A percentile compares a stretch with the other conserved stretches of the same genome.
These are phyloP conservation scores for Neoniphon sammara DNA, from an alignment of 2,797 vertebrate species.

Conservation along the genomic window DNA sequence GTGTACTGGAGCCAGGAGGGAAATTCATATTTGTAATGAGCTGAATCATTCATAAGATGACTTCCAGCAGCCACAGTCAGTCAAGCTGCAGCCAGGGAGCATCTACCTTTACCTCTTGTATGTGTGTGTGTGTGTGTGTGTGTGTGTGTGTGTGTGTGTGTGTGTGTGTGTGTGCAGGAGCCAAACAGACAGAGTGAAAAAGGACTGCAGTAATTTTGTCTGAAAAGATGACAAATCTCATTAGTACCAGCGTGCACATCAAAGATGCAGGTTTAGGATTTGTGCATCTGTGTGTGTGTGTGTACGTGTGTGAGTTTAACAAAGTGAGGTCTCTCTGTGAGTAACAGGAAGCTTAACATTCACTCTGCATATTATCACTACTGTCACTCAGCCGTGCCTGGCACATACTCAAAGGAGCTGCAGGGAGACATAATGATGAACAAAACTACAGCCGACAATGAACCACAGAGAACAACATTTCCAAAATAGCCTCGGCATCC, in stretches of 20 bases:
- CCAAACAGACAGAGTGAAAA: constrained; percentile 11
- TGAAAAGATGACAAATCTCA: constrained; percentile 62
- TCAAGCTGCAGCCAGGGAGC: constrained; percentile 19
- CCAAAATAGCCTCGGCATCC: constrained; percentile 17
- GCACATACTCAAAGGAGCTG: constrained; percentile 61
- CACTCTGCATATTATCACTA: constrained; percentile 55
- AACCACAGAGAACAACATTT: constrained; percentile 33
- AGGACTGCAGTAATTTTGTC: constrained; percentile 42
- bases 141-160: constrained; percentile 15
- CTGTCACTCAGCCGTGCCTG: constrained; percentile 62
- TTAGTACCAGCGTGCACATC: constrained; percentile 56
- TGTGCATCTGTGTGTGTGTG: constrained; percentile 17
- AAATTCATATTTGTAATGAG: constrained; percentile 48
- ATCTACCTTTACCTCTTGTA: constrained; percentile 22
- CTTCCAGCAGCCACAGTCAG: constrained; percentile 21
- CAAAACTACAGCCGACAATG: constrained; percentile 43
- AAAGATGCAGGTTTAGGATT: constrained; percentile 58
- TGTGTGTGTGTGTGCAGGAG: background rate
- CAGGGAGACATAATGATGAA: constrained; percentile 54
- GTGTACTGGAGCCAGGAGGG: constrained; percentile 27
- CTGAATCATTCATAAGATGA: constrained; percentile 49
- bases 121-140: constrained; percentile 24
- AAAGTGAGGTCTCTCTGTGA: constrained; percentile 36
- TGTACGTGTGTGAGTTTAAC: background rate
- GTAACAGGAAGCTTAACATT: constrained; percentile 64